These are phyloP conservation scores for Drosophila atripex DNA, from an alignment of 2,888 invertebrate genomes.

Conservation along the genomic window DNA sequence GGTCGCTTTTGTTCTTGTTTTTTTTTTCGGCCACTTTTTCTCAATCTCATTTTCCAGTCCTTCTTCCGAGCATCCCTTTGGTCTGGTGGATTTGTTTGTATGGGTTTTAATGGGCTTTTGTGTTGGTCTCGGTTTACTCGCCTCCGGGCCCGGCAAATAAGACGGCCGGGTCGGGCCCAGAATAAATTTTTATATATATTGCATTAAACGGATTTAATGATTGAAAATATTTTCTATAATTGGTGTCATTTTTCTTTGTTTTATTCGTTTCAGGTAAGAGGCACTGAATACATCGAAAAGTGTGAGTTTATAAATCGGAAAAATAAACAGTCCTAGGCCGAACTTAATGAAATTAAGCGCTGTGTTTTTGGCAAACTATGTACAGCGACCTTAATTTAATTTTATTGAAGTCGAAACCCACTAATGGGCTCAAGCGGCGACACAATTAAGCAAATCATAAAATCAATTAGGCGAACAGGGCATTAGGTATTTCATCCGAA, in stretches of 20 bases:
- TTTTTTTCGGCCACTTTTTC: conserved; percentile 31
- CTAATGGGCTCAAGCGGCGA: conserved; percentile 16
- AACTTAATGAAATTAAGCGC: conserved; percentile 6
- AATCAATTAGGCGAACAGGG: conserved; percentile 44
- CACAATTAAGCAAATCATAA: conserved; percentile 62
- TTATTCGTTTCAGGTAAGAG: conserved; percentile 63
- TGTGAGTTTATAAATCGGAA: background rate
- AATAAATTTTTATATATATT: conserved; percentile 27
- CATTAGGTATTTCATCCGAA: conserved; percentile 37
- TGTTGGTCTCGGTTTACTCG: conserved; percentile 44
- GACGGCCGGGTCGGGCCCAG: conserved; percentile 11
- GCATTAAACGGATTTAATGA: conserved; percentile 16
- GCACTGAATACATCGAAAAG: background rate
- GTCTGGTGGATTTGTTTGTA: conserved; percentile 5
- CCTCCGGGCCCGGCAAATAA: conserved; percentile 17
- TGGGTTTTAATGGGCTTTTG: conserved; percentile 66
- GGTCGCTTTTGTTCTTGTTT: conserved; percentile 4
- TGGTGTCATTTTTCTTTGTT: conserved; percentile 23
- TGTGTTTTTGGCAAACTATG: conserved; percentile 4
- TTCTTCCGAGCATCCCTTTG: conserved; percentile 22
- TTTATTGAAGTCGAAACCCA: conserved; percentile 1
- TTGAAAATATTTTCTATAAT: conserved; percentile 28
- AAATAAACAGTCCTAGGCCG: background rate
- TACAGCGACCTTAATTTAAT: conserved; percentile 21
- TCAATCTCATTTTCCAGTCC: conserved; percentile 16